Evolutionary conservation across 2,797 vertebrate species (phyloP), one percentile per base, ranked within the genome.

Genomic region (Furcifer pardalis): DNA sequence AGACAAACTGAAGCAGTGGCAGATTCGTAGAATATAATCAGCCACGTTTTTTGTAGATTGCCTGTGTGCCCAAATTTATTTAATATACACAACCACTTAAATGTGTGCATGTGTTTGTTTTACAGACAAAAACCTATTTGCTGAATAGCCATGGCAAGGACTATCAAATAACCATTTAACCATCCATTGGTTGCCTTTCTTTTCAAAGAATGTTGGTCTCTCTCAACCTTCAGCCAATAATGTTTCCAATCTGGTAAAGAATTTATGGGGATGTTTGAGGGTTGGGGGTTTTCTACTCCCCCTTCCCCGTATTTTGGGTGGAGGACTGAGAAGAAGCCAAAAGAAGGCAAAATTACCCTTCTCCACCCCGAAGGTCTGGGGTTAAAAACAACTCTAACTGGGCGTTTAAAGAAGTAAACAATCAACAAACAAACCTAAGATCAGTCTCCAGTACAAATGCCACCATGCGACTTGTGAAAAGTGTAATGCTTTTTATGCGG

Each of bases 211-310:
- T 37, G 87, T 84, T 89, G 74, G 81, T 89, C 88, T 68, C 65
- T 71, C 85, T 91, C 90, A 91, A 85, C 84, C 83, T 88, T 91
- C 87, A 79, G 59, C 86, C 91, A 94, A 93, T 93, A 93, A 87
- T 86, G 81, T 80, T 90, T 84, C 78, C 72, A 85, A 80, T 7
- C 42, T 81, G 62, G 89, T 79, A 82, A 93, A 88, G 91, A 89
- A 93, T 94, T 94, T 93, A 92, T 91, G 89, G 83, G 91, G 85
- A 91, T 94, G 90, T 92, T 87, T 91, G 87, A 92, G 68, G 85
- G 91, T 73, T 56, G 52, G 52, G 52, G 52, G 5, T 56, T 23
- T 49, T 49, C 7, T 7, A 7, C 46, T 7, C 6, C 52, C 52
- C 52, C 19, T 19, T 19, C 52, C 17, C 17, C 19, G 4, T 13